Evolutionary conservation across 2,888 invertebrate genomes (phyloP).

Genomic region (Carterocephalus palaemon): DNA sequence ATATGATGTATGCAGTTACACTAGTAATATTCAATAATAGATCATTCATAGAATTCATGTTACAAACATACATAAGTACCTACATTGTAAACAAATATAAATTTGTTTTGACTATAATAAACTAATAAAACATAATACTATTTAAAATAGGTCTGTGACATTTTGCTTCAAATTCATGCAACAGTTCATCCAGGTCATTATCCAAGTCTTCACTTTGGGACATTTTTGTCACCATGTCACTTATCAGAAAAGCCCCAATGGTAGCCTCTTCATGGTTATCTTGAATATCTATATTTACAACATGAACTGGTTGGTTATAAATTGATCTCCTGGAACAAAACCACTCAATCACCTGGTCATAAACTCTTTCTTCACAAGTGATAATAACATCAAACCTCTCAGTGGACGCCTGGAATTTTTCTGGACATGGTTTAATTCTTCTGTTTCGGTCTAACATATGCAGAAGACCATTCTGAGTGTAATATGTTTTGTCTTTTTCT

Average conservation of each 20-base stretch:
- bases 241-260: slow-evolving; percentile 98
- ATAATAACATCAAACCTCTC: slow-evolving; percentile 97
- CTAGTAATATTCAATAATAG: too few species aligned
- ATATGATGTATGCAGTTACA: too few species aligned
- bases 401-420: slow-evolving; percentile 93
- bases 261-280: slow-evolving; percentile 99
- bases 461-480: slow-evolving; percentile 98
- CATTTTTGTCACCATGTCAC: slow-evolving; percentile 95
- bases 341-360: slow-evolving; percentile 98
- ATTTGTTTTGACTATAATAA: slow-evolving; percentile 12
- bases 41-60: too few species aligned
- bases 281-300: slow-evolving; percentile 98
- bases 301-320: slow-evolving; percentile 93
- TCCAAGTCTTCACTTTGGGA: slow-evolving; percentile 94
- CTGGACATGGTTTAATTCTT: slow-evolving; percentile 95
- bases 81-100: background rate
- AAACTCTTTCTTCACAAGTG: slow-evolving; percentile 98
- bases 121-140: slow-evolving; percentile 95
- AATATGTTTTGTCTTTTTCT: slow-evolving; percentile 93
- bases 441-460: slow-evolving; percentile 99
- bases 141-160: slow-evolving; percentile 92
- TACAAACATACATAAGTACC: too few species aligned
- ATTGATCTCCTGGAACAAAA: slow-evolving; percentile 89
- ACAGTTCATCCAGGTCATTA: slow-evolving; percentile 97
- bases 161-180: slow-evolving; percentile 95